These are phyloP conservation scores for Aplysina aerophoba DNA, from an alignment of 37 sponge, comb jelly and placozoan genomes.

Conservation along the genomic window DNA sequence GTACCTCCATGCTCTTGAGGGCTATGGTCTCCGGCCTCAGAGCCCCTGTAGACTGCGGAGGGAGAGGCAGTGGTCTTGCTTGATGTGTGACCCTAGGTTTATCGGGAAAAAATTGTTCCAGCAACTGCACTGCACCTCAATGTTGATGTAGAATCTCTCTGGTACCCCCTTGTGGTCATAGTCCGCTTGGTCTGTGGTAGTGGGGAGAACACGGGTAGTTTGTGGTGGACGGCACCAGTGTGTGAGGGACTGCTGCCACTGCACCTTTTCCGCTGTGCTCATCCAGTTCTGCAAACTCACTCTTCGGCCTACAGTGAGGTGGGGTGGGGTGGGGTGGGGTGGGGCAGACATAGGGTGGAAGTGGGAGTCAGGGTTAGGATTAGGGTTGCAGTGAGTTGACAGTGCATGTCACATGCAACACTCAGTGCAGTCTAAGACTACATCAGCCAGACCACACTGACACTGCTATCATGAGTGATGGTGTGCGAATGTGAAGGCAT, in stretches of 20 bases:
- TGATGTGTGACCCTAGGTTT: no score
- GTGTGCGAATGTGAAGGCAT: no score
- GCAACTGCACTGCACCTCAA: constrained; percentile 76
- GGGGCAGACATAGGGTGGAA: no score
- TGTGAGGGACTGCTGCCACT: background rate
- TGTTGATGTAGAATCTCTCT: constrained; percentile 93
- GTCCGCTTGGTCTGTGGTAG: constrained; percentile 79
- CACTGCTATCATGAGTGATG: no score
- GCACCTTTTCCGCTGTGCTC: constrained; percentile 70
- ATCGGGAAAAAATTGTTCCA: no score
- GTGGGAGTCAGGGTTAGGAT: background rate
- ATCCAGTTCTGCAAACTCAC: constrained; percentile 85
- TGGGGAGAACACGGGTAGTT: background rate
- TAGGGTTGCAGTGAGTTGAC: background rate
- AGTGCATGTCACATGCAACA: background rate
- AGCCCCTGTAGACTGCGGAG: constrained; percentile 80
- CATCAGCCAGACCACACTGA: background rate
- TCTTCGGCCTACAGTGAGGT: constrained; percentile 82
- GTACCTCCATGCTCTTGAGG: constrained; percentile 85
- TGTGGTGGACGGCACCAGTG: background rate
- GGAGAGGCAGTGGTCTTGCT: background rate
- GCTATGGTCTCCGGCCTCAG: constrained; percentile 95
- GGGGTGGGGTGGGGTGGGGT: background rate
- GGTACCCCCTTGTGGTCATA: constrained; percentile 87
- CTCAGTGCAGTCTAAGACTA: background rate